These are phyloP conservation scores for Vimba vimba DNA, from an alignment of 2,113 vertebrate species.

Conservation along the genomic window DNA sequence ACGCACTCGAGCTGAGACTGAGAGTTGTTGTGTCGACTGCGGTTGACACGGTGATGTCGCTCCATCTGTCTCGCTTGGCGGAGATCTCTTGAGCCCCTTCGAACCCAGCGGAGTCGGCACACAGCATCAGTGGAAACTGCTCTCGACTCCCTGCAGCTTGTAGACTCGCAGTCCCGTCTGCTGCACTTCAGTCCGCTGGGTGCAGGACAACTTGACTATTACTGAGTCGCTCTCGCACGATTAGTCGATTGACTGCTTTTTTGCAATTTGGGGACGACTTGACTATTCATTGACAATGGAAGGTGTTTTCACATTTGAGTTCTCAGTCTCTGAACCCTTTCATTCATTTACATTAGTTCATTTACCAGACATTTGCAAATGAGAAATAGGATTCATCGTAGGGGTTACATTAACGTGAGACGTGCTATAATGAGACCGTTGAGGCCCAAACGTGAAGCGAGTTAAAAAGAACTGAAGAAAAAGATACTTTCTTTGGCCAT, in stretches of 20 bases:
- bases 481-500: background rate
- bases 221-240: background rate
- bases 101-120: slow-evolving; percentile 27
- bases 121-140: background rate
- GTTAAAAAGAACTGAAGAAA: background rate
- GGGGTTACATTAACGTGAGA: background rate
- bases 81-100: slow-evolving; percentile 39
- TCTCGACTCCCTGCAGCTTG: slow-evolving; percentile 4
- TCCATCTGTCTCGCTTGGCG: slow-evolving; percentile 67
- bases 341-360: background rate
- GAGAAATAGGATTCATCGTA: background rate
- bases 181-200: background rate
- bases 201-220: background rate
- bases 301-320: background rate
- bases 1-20: slow-evolving; percentile 56
- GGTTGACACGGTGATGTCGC: slow-evolving; percentile 50
- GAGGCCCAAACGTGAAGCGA: background rate
- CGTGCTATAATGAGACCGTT: background rate
- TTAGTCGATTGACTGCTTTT: background rate
- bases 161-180: background rate
- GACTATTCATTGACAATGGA: background rate
- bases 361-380: background rate
- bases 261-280: background rate
- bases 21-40: slow-evolving; percentile 69
- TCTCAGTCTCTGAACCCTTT: background rate